Percentiles rank a stretch among this genome's conserved stretches.
These are phyloP conservation scores for Boleophthalmus pectinirostris DNA, from an alignment of 2,113 vertebrate genomes.

Conservation along the genomic window DNA sequence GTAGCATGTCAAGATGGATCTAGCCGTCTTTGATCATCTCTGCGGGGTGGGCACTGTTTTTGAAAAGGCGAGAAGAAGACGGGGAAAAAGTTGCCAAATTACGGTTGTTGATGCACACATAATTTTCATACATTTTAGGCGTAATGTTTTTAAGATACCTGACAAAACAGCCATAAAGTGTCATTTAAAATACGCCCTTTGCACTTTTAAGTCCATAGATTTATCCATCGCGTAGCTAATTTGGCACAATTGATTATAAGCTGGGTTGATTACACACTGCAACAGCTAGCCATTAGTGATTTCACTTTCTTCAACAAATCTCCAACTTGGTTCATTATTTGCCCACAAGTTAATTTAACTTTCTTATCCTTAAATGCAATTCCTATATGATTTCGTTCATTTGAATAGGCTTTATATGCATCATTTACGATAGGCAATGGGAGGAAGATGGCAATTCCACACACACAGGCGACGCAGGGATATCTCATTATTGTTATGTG, in stretches of 20 bases:
- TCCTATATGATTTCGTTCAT: not conserved
- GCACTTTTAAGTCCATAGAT: constrained; percentile 25
- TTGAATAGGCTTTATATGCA: not conserved
- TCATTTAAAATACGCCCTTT: constrained; percentile 16
- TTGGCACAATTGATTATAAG: constrained; percentile 50
- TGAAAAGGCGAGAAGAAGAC: constrained; percentile 26
- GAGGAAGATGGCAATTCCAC: not conserved
- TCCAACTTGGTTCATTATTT: constrained; percentile 15
- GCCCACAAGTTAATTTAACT: constrained; percentile 1
- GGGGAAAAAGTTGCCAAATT: constrained; percentile 45
- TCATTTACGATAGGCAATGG: not conserved
- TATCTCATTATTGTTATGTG: not conserved
- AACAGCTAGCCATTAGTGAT: constrained; percentile 13
- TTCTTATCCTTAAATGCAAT: constrained; percentile 1
- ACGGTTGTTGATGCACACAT: constrained; percentile 41
- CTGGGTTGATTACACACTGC: constrained; percentile 26
- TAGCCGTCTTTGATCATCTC: constrained; percentile 60
- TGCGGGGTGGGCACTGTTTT: constrained; percentile 46
- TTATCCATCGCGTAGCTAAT: constrained; percentile 24
- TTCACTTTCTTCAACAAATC: constrained; percentile 24
- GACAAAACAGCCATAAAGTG: constrained; percentile 26
- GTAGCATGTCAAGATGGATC: constrained; percentile 61
- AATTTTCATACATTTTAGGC: constrained; percentile 49
- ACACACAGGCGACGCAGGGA: not conserved
- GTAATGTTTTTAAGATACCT: constrained; percentile 56